A percentile compares a stretch with the other conserved stretches of the same genome.
These are phyloP conservation scores for Pachycephus smyrnensis DNA, from an alignment of 2,888 invertebrate species.

Conservation along the genomic window DNA sequence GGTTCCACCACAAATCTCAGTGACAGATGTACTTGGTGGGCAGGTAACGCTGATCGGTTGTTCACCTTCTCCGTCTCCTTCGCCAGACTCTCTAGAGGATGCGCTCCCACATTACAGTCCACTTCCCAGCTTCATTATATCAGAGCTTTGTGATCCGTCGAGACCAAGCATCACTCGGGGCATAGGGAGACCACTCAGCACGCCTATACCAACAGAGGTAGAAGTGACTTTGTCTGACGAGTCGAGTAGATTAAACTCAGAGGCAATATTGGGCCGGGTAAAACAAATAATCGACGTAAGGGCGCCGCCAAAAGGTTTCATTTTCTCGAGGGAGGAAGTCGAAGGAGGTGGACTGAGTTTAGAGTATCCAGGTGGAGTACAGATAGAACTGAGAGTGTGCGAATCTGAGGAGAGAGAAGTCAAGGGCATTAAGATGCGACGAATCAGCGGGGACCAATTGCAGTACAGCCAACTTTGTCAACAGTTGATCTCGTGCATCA, in stretches of 20 bases:
- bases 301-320: slow-evolving; percentile 78
- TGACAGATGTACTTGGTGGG: slow-evolving; percentile 91
- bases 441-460: slow-evolving; percentile 89
- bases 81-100: slow-evolving; percentile 63
- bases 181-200: slow-evolving; percentile 71
- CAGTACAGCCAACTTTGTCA: slow-evolving; percentile 90
- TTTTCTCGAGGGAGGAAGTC: slow-evolving; percentile 69
- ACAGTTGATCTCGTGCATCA: slow-evolving; percentile 88
- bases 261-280: slow-evolving; percentile 82
- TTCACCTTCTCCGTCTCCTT: slow-evolving; percentile 75
- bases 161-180: slow-evolving; percentile 86
- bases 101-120: slow-evolving; percentile 58
- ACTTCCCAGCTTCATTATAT: slow-evolving; percentile 74
- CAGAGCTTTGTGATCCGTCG: slow-evolving; percentile 78
- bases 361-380: slow-evolving; percentile 85
- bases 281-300: slow-evolving; percentile 84
- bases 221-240: slow-evolving; percentile 84
- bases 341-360: slow-evolving; percentile 71
- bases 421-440: slow-evolving; percentile 85
- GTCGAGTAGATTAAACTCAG: slow-evolving; percentile 83
- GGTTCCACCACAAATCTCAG: slow-evolving; percentile 84
- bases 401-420: slow-evolving; percentile 79
- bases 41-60: slow-evolving; percentile 83
- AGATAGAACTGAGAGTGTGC: slow-evolving; percentile 85
- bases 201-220: slow-evolving; percentile 65